Base-by-base conservation (phyloP, 2,797 vertebrate genomes). In the Trachops cirrhosus region DNA sequence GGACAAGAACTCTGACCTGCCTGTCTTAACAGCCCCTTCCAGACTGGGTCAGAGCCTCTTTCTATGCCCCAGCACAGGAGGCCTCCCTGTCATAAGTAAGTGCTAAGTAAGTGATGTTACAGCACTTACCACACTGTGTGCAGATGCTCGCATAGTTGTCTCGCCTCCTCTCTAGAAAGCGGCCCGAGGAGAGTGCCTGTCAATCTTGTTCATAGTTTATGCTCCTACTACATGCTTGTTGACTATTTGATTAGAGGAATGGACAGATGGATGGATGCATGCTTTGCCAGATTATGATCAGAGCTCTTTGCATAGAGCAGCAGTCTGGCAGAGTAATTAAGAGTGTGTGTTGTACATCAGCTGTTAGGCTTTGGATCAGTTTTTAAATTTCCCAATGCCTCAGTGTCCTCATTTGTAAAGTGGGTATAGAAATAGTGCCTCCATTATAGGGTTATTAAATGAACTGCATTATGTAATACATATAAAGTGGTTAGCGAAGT, bases 381-480 rank as follows among this genome's bases (percentile, higher is more conserved):
- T 90, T 87, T 80, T 16, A 54, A 57, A 68, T 86, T 84, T 86
- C 48, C 82, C 67, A 91, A 0, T 77, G 50, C n/a, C 9, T 82
- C 89, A 44, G 11, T 94, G 89, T 95, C 70, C 48, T 68, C 54
- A 62, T 71, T 70, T 93, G 15, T 74, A 84, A 96, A 94, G 37
- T 37, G 21, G 11, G 3, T 87, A 5, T 44, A 87, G 46, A 90
- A 92, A 75, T 48, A 67, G 34, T 48, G 34, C 39, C 85, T 82
- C 54, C 50, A 19, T 48, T 75, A 68, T 3, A 64, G 41, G 32
- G 6, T n/a, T 77, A 62, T 15, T 83, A 84, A 75, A n/a, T 37
- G 37, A 78, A 19, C 7, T 46, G 14, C 15, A 7, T 70, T 48
- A 91, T 15, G 26, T 73, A 67, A 89, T 80, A 59, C 37, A 32